Evolutionary conservation across 2,797 vertebrate species (phyloP).

Genomic region (Falco cherrug): DNA sequence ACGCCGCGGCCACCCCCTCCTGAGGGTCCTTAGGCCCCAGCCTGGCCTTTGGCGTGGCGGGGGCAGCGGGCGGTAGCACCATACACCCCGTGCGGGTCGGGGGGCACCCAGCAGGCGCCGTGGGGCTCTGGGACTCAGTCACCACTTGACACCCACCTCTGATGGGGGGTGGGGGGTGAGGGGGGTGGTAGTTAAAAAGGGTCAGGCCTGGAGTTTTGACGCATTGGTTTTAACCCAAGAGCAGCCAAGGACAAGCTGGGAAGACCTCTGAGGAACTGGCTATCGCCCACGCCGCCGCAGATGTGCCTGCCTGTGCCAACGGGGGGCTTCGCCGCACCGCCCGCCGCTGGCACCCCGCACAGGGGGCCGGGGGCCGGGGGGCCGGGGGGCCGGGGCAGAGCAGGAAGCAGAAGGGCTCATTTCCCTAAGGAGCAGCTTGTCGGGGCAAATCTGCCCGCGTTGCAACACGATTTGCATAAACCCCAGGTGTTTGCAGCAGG

Average conservation of each 20-base stretch:
- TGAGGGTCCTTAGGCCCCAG: background rate
- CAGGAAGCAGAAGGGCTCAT: background rate
- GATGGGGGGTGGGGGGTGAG: too few relatives aligned
- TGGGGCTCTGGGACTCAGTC: rapidly evolving
- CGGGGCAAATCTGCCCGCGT: background rate
- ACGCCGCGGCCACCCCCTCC: background rate
- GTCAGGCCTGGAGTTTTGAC: background rate
- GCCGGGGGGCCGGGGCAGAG: too few relatives aligned
- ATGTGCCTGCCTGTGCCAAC: background rate
- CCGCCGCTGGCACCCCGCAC: too few relatives aligned
- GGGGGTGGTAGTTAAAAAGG: too few relatives aligned
- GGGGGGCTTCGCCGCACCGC: too few relatives aligned
- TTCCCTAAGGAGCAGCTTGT: background rate
- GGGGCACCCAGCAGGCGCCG: rapidly evolving
- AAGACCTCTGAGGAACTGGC: background rate
- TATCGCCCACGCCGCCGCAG: too few relatives aligned
- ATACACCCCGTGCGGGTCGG: rapidly evolving
- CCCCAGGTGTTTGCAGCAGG: background rate
- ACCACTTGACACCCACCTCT: background rate
- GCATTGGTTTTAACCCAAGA: background rate
- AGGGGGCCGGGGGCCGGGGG: background rate
- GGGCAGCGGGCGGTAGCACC: background rate
- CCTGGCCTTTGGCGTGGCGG: rapidly evolving
- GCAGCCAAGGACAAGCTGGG: background rate
- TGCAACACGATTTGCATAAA: background rate